These are phyloP conservation scores for Axinella damicornis DNA, from an alignment of 37 sponge, comb jelly and placozoan genomes.

Conservation along the genomic window DNA sequence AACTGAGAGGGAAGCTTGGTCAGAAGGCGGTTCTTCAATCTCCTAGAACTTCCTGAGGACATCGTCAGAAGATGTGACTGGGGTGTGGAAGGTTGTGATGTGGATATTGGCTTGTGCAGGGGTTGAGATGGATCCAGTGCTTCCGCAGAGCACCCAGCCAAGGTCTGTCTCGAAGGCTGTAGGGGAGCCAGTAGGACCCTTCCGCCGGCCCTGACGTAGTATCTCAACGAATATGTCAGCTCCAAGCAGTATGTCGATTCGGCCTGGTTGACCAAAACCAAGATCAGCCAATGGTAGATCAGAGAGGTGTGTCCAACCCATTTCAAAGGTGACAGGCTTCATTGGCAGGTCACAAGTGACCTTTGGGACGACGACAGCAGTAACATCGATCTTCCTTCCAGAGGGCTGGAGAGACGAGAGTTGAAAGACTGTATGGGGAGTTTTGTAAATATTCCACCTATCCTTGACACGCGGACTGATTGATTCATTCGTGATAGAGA, in stretches of 20 bases:
- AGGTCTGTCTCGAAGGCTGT: constrained; percentile 44
- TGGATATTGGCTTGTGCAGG: background rate
- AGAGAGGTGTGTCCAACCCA: constrained; percentile 44
- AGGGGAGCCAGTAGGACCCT: constrained; percentile 45
- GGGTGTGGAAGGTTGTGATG: constrained; percentile 31
- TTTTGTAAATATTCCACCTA: constrained; percentile 42
- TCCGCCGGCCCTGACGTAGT: constrained; percentile 53
- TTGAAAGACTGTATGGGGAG: constrained; percentile 40
- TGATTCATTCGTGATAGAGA: constrained; percentile 41
- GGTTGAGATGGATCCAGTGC: constrained; percentile 7
- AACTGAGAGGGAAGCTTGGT: constrained; percentile 18
- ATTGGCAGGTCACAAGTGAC: constrained; percentile 48
- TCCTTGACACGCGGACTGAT: constrained; percentile 36
- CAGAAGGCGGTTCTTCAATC: constrained; percentile 49
- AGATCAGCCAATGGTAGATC: constrained; percentile 43
- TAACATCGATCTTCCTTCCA: constrained; percentile 21
- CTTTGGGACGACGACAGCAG: constrained; percentile 44
- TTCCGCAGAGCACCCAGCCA: constrained; percentile 56
- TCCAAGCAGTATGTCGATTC: constrained; percentile 53
- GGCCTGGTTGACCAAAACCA: constrained; percentile 36
- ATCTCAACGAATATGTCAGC: constrained; percentile 40
- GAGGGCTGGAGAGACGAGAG: constrained; percentile 27
- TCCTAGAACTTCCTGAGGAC: constrained; percentile 55
- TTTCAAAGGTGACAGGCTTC: constrained; percentile 38
- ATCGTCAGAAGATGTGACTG: constrained; percentile 31